Conservation (phyloP, 1,140 invertebrate species). For the Archegozetes longisetosus region DNA sequence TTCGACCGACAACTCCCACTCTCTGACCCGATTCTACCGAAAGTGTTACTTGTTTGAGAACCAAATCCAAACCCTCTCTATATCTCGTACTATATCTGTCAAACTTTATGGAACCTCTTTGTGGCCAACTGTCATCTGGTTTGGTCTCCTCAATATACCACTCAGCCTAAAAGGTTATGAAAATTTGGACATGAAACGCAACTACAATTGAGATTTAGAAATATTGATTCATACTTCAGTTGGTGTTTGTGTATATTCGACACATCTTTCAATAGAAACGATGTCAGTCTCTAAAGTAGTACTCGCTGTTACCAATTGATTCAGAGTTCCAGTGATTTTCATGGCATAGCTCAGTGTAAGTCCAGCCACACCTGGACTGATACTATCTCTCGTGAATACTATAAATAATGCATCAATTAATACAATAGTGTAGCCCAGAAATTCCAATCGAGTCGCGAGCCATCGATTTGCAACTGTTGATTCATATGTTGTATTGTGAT, state of each 20-base stretch:
- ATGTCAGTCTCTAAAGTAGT: conserved; percentile 46
- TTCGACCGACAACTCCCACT: conserved; percentile 51
- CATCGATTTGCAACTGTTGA: conserved; percentile 24
- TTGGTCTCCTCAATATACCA: conserved; percentile 8
- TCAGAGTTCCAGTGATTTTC: conserved; percentile 45
- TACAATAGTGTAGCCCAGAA: conserved; percentile 25
- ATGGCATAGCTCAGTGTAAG: conserved; percentile 75
- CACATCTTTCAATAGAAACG: conserved; percentile 43
- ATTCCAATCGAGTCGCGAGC: conserved; percentile 29
- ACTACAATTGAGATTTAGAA: conserved; percentile 20
- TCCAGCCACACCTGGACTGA: conserved; percentile 61
- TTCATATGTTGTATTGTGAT: conserved; percentile 33
- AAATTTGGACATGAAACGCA: not conserved
- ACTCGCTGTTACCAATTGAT: conserved; percentile 41
- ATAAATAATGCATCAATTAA: conserved; percentile 58
- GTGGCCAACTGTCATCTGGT: conserved; percentile 46
- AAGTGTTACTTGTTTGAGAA: conserved; percentile 52
- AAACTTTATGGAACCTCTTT: conserved; percentile 53
- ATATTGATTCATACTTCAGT: conserved; percentile 34
- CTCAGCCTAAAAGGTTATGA: conserved; percentile 24
- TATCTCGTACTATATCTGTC: conserved; percentile 59
- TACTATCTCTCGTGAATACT: conserved; percentile 49
- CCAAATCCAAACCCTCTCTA: conserved; percentile 59
- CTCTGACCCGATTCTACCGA: conserved; percentile 54
- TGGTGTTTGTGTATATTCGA: conserved; percentile 49